Evolutionary conservation across 2,113 vertebrate genomes (phyloP).

Genomic region (Tiliqua scincoides): DNA sequence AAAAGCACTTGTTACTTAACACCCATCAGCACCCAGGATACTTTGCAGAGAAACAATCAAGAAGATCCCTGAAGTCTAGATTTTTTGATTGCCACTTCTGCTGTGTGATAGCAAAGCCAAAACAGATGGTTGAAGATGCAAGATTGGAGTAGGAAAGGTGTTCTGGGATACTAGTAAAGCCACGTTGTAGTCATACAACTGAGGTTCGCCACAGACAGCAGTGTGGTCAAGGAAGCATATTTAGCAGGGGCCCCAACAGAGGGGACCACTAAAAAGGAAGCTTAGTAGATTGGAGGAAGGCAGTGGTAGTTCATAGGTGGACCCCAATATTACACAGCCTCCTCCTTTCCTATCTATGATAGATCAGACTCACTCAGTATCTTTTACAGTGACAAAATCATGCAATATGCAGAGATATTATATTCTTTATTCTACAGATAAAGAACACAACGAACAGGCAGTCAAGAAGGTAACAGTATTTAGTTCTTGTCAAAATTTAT

Average conservation of each 20-base stretch:
- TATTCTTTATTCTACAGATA: not conserved
- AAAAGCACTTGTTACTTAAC: not conserved
- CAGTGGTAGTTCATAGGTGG: not conserved
- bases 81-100: no score
- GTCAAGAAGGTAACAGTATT: not conserved
- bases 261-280: not conserved
- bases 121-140: not conserved
- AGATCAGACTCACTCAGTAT: not conserved
- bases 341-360: not conserved
- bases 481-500: not conserved
- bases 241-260: not conserved
- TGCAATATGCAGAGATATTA: not conserved
- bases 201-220: not conserved
- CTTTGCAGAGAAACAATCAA: not conserved
- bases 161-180: not conserved
- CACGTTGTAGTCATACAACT: not conserved
- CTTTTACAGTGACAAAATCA: not conserved
- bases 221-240: not conserved
- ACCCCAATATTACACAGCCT: not conserved
- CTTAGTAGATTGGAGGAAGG: not conserved
- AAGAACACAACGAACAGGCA: not conserved
- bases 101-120: not conserved
- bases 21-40: not conserved
- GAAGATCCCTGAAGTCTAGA: not conserved
- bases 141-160: no score